Base-by-base conservation (phyloP, 1,140 invertebrate genomes). In the Diorhabda elongata region DNA sequence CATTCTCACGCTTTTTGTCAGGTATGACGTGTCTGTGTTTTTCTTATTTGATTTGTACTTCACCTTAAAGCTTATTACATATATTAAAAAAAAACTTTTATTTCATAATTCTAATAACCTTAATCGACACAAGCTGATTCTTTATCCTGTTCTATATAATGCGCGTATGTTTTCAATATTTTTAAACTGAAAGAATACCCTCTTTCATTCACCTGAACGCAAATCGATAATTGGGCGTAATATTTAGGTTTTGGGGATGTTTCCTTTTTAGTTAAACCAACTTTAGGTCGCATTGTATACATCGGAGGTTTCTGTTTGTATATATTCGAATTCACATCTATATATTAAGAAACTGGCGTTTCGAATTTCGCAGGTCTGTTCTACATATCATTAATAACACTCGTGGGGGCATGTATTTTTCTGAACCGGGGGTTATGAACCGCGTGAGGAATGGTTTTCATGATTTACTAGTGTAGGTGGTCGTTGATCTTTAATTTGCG, bases 321-420 rank as follows among this genome's bases (percentile, higher is more conserved):
- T 7, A 73, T 61, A 57, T 75, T 77, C 3, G 80, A 69, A 57
- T 78, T 74, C 1, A 73, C 74, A 41, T 76, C 74, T 41, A 73
- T 76, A 68, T 88, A 88, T 2, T 84, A 82, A 3, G 87, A 87
- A 7, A 87, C 87, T 3, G 87, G 87, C 0, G 86, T 87, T 64
- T 74, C 26, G 26, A 26, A 26, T 26, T 26, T 26, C 26, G 26
- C 26, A 2, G 82, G 81, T 41, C 76, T 77, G 0, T 77, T 74
- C 6, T 74, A 77, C 64, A 77, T 81, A 64, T 83, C 78, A 0
- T 81, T 78, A 6, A 81, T 73, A 64, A 80, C 78, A 2, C 83
- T 74, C 4, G 74, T 84, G 68, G 70, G 62, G 79, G 68, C 47
- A 70, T 81, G 79, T 89, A 88, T n/a, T 85, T 85, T 78, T 86